Evolutionary conservation across 2,113 vertebrate genomes (phyloP).

Genomic region (Onychorhynchus coronatus): DNA sequence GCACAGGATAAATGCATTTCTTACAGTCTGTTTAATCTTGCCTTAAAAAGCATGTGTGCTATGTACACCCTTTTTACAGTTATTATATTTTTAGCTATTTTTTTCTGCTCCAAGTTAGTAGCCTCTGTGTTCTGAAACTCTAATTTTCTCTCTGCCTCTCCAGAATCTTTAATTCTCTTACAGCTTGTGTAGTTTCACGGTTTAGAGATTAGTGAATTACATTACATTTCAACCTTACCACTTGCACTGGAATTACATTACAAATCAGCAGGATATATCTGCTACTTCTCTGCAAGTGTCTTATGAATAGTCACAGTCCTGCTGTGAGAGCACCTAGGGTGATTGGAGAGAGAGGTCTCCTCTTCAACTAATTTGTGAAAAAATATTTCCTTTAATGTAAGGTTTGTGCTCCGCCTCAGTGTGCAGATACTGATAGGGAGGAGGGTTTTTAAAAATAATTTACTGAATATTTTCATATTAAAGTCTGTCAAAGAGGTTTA

Average conservation of each 20-base stretch:
- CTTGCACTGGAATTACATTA: neutral
- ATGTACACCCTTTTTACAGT: neutral
- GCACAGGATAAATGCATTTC: neutral
- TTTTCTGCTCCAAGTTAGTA: neutral
- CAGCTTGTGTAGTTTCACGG: neutral
- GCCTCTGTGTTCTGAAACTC: neutral
- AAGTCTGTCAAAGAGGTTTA: neutral
- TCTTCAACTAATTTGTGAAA: neutral
- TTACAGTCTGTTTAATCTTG: neutral
- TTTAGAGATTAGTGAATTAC: neutral
- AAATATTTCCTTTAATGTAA: neutral
- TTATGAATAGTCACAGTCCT: neutral
- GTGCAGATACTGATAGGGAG: neutral
- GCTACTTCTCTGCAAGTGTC: neutral
- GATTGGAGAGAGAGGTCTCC: neutral
- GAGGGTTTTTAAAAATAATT: neutral
- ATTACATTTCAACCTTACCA: neutral
- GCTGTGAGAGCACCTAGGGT: neutral
- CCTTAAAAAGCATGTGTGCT: neutral
- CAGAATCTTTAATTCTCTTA: neutral
- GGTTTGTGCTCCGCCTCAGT: neutral
- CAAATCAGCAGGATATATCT: neutral
- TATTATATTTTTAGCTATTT: neutral
- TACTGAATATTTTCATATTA: neutral
- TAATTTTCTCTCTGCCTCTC: neutral